Evolutionary conservation across 2,113 vertebrate species (phyloP), one percentile per base, ranked within the genome.

Genomic region (Otocyon megalotis): DNA sequence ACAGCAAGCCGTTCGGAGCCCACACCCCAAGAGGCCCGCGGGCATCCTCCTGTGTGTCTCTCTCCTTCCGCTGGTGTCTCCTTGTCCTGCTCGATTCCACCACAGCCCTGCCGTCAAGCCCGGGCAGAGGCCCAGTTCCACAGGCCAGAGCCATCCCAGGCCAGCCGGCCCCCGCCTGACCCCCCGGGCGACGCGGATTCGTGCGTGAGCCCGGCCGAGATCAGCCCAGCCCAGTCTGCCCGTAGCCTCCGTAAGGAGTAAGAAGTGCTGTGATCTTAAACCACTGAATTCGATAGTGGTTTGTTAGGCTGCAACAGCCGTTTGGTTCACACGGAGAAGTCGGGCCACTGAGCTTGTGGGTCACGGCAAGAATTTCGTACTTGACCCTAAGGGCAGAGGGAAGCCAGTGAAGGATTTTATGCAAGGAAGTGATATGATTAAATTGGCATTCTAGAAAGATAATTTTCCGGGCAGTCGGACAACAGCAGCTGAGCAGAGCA

Each of bases 231-330:
- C 56, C 0, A 0, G 60, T 8, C 19, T 37, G 17, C 72, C 32
- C 71, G 0, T 3, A 26, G 50, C 13, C 32, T 16, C 22, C 2
- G 4, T 0, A 1, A 24, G 80, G 53, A 17, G 2, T 2, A 3
- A 16, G 16, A n/a, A 11, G 7, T 10, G n/a, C 0, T 35, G 13
- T 3, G 2, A 2, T 19, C 50, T 37, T 8, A 17, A 63, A n/a
- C 17, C 1, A 0, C 22, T 20, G 7, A 5, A 1, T 3, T 3
- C 7, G 16, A 7, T 43, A 20, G 60, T 0, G 5, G 48, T 30
- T 13, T 4, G 0, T 53, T 11, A 4, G 81, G 26, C 65, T n/a
- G 63, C 5, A 1, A 2, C 0, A 20, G 60, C 48, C 9, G 0
- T 5, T 30, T 8, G 24, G 8, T 9, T 43, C 19, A 8, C 15